Percentiles rank a stretch among this genome's conserved stretches.
Conservation (phyloP, 2,888 invertebrate species). For the Chironomus riparius region DNA sequence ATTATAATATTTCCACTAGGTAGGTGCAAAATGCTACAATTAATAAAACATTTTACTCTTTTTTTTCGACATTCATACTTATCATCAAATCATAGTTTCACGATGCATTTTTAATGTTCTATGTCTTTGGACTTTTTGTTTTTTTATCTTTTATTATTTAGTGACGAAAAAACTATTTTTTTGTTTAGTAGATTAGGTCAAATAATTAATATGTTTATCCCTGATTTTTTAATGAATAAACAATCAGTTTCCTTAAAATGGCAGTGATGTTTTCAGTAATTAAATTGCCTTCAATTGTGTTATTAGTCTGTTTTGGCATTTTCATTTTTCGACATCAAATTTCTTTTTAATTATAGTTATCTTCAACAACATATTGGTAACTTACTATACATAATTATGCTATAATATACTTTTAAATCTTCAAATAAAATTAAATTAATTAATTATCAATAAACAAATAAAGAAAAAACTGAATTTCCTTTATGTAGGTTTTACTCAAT, state of each 20-base stretch:
- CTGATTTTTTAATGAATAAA: background rate
- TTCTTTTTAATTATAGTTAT: background rate
- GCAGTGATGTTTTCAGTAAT: background rate
- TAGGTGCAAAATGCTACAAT: no score
- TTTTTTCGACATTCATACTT: no score
- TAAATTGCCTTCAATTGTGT: background rate
- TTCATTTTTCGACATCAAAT: background rate
- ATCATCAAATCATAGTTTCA: no score
- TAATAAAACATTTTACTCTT: no score
- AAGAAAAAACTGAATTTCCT: no score
- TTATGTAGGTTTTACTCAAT: no score
- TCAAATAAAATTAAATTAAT: no score
- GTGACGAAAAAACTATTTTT: background rate
- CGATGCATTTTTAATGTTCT: background rate
- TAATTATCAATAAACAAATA: no score
- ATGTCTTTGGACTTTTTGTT: background rate
- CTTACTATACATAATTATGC: background rate
- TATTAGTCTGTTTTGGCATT: no score
- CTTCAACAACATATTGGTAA: background rate
- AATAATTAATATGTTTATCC: background rate
- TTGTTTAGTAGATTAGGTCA: background rate
- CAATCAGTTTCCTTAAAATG: background rate
- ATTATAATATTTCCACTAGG: no score
- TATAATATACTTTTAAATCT: no score
- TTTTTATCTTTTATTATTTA: background rate